A percentile compares a stretch with the other conserved stretches of the same genome.
phyloP scores from a whole-genome alignment of 1,140 invertebrate genomes.

The Ceratosolen fusciceps region DNA sequence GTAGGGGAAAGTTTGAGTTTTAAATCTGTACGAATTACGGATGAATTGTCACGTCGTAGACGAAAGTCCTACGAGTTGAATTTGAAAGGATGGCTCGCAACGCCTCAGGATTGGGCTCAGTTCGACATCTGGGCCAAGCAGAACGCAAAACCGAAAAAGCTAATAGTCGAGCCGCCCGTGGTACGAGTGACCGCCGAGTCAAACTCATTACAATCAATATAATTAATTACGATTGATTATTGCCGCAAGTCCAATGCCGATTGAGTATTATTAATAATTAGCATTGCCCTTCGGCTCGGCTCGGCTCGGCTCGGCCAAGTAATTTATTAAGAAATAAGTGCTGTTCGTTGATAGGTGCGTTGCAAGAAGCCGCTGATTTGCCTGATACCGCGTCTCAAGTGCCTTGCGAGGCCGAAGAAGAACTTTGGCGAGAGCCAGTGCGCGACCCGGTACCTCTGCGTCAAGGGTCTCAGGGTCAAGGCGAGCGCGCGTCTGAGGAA shows the following conservation, averaged over 20 bases:
- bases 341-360: neutral
- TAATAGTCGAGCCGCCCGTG: conserved; percentile 49
- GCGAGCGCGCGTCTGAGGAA: neutral
- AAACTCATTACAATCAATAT: no score
- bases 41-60: conserved; percentile 2
- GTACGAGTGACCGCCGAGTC: no score
- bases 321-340: no score
- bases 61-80: neutral
- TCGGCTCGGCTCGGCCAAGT: no score
- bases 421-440: neutral
- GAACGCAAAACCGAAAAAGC: conserved; percentile 53
- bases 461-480: neutral
- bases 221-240: no score
- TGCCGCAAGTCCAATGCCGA: no score
- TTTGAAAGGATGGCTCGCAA: conserved; percentile 55
- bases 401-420: conserved; percentile 33
- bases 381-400: conserved; percentile 47
- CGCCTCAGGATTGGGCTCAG: conserved; percentile 55
- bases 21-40: neutral
- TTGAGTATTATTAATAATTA: no score
- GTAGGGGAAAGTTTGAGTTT: no score
- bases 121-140: conserved; percentile 56
- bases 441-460: no score
- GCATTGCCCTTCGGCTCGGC: no score
- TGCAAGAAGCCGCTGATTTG: conserved; percentile 44